These are phyloP conservation scores for Candoia aspera DNA, from an alignment of 2,113 vertebrate genomes.

Conservation along the genomic window DNA sequence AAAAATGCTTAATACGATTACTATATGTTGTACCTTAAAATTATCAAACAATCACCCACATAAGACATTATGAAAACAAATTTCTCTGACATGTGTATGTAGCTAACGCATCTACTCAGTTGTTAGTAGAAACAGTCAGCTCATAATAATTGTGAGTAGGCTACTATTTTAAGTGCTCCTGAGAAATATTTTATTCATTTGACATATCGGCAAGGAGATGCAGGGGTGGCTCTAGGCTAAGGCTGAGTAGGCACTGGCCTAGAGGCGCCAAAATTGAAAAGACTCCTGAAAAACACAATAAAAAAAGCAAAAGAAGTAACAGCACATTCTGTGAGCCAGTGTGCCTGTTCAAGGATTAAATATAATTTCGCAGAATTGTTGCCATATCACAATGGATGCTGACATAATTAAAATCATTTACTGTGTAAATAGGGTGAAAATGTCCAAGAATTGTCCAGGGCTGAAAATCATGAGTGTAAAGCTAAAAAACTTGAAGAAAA, in stretches of 20 bases:
- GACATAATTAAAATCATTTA: not conserved
- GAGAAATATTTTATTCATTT: not conserved
- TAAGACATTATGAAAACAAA: not conserved
- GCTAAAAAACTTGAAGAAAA: not conserved
- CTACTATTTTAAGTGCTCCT: not conserved
- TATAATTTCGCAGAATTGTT: too few species aligned
- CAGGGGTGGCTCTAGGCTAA: not conserved
- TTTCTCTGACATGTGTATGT: not conserved
- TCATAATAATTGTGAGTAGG: not conserved
- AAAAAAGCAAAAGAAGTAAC: not conserved
- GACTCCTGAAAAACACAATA: not conserved
- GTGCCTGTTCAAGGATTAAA: too few species aligned
- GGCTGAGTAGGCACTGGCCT: not conserved
- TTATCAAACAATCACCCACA: not conserved
- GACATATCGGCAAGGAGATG: not conserved
- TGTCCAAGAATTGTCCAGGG: not conserved
- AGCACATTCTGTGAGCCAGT: too few species aligned
- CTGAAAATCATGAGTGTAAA: not conserved
- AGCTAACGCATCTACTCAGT: not conserved
- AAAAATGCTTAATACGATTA: not conserved
- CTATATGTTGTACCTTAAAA: not conserved
- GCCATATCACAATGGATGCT: not conserved
- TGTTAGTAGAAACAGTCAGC: not conserved
- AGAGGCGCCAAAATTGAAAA: not conserved
- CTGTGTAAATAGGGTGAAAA: not conserved